Evolutionary conservation across 2,113 vertebrate species (phyloP), one percentile per base, ranked within the genome.

Genomic region (Nanorana parkeri): DNA sequence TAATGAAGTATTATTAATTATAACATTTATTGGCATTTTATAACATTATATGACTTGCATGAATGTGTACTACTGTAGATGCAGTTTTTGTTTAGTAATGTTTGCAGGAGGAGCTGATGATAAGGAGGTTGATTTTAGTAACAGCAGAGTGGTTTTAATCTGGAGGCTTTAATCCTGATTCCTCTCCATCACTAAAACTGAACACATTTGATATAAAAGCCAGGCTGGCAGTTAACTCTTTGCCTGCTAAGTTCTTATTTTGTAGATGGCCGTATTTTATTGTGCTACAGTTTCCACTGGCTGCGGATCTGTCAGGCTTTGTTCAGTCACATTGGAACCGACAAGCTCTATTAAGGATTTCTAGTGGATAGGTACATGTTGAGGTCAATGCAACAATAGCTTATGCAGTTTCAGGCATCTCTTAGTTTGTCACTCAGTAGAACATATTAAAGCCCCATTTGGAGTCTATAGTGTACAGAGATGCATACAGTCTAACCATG

Each of bases 61-160:
- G 29, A n/a, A 28, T 71, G 47, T 71, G 17, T 47, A 69, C 51
- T 69, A 69, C 23, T 54, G 47, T 17, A 26, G 11, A 47, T 47
- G 6, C 26, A 19, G 28, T 28, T 28, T 17, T 28, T 73, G 26
- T 47, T 23, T 19, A 52, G 58, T 8, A 54, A 32, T 64, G 28
- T 52, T 52, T 63, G 21, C 19, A 64, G 55, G 20, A 67, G 17
- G 23, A 36, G 63, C 67, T 51, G 64, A 52, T 83, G 32, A 81
- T 65, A 29, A 10, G 15, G 60, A 23, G 61, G 41, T 47, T 29
- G 52, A 32, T 28, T 55, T 65, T 65, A 32, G 29, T 4, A 66
- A 73, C 21, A 41, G 29, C 63, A 60, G 71, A 83, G 64, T 51
- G 80, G 28, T 17, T 83, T 83, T 83, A 83, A 83, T 75, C 80